Evolutionary conservation across 2,113 vertebrate species (phyloP), one percentile per base, ranked within the genome.

Genomic region (Oryzias woworae): DNA sequence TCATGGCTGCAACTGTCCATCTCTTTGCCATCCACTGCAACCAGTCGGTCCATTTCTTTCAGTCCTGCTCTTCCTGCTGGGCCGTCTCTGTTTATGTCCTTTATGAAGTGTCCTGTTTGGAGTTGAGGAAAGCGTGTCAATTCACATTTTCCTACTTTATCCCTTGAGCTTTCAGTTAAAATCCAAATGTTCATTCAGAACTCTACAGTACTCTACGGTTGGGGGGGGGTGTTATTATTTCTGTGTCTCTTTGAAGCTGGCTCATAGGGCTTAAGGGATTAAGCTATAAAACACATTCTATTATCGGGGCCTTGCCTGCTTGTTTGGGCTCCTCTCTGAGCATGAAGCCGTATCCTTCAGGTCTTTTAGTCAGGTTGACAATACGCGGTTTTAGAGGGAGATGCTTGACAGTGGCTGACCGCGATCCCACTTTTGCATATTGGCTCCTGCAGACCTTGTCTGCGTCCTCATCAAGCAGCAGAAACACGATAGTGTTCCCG

Each of bases 271-370:
- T 36, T 36, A 12, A 36, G 12, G 36, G 36, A 36, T 36, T 36
- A 28, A 28, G 26, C 26, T 62, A 24, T 54, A 47, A 56, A 14
- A 3, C 14, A 51, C 8, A 52, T 15, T 17, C 17, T 28, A 15
- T 28, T 12, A 36, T 53, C 2, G 14, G 45, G 23, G 26, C 20
- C 76, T 68, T 85, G 83, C 90, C 90, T 88, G 18, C 1, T 58
- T 28, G 42, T 0, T 63, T 60, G n/a, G 66, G 46, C 53, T 93
- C 87, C 48, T 90, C 81, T 53, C 14, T 89, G 45, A 99, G 91
- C 16, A 90, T 88, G 81, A 95, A 99, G 2, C 97, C 97, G 0
- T 95, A 99, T 62, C 95, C 95, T 0, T 86, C 71, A 0, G 86
- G 47, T 7, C 85, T 94, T 71, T 90, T 96, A 56, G 77, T 89